Evolutionary conservation across 2,888 invertebrate species (phyloP).

Genomic region (Drosophila mimetica): DNA sequence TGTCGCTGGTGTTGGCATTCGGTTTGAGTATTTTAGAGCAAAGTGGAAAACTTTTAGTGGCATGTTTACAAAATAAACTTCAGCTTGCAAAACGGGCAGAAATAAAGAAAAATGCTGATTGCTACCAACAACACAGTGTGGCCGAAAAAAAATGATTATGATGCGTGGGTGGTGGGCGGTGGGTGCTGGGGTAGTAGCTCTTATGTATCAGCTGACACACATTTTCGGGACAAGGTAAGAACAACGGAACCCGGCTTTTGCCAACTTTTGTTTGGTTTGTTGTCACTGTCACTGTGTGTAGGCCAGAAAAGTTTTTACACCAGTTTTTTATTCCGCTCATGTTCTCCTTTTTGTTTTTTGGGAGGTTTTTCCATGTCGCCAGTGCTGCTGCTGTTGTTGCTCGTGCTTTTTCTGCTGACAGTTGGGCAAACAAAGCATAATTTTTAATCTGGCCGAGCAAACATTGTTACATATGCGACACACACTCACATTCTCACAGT

Average conservation of each 20-base stretch:
- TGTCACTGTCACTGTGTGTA: constrained; percentile 69
- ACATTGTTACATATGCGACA: constrained; percentile 75
- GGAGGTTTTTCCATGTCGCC: constrained; percentile 11
- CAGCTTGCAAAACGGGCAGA: constrained; percentile 64
- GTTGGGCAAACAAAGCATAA: constrained; percentile 79
- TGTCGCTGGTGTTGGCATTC: constrained; percentile 75
- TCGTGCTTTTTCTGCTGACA: constrained; percentile 73
- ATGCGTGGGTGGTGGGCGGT: constrained; percentile 45
- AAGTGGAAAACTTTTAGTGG: constrained; percentile 80
- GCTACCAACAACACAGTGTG: constrained; percentile 43
- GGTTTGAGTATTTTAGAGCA: constrained; percentile 77
- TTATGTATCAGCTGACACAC: constrained; percentile 65
- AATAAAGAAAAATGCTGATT: constrained; percentile 70
- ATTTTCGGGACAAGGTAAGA: constrained; percentile 67
- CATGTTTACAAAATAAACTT: constrained; percentile 79
- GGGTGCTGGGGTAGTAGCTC: constrained; percentile 29
- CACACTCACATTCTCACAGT: constrained; percentile 26
- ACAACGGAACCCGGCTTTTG: constrained; percentile 38
- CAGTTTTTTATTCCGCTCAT: constrained; percentile 16
- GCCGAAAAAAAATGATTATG: constrained; percentile 58
- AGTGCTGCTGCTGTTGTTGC: constrained; percentile 34
- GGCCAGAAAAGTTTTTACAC: constrained; percentile 47
- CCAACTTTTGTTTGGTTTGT: constrained; percentile 71
- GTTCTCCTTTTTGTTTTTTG: constrained; percentile 1
- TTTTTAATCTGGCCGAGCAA: constrained; percentile 78